Evolutionary conservation across 1,140 invertebrate genomes (phyloP).

Genomic region (Drosophila azteca): DNA sequence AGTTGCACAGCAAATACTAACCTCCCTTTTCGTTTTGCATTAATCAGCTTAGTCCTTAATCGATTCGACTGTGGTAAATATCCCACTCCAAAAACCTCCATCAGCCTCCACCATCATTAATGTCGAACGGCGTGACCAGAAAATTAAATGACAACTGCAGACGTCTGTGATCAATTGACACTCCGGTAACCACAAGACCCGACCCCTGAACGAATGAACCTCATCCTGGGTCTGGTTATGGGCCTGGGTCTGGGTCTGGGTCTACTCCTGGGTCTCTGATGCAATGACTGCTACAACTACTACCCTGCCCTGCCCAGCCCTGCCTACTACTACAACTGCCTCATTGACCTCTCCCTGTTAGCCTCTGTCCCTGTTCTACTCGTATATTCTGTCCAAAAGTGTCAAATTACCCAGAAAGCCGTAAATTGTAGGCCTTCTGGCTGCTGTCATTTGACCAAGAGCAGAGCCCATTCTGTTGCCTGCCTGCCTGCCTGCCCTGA

Average conservation of each 20-base stretch:
- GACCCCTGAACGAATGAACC: slow-evolving; percentile 24
- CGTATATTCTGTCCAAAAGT: slow-evolving; percentile 63
- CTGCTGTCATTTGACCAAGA: slow-evolving; percentile 65
- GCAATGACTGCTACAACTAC: slow-evolving; percentile 30
- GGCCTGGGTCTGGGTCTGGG: not conserved
- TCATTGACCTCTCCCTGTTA: slow-evolving; percentile 6
- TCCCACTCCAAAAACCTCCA: slow-evolving; percentile 5
- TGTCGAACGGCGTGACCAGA: slow-evolving; percentile 45
- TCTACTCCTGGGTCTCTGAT: not conserved
- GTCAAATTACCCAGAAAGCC: slow-evolving; percentile 79
- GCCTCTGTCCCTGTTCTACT: slow-evolving; percentile 7
- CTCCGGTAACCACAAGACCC: slow-evolving; percentile 53
- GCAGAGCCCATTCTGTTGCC: slow-evolving; percentile 32
- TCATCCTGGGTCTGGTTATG: not conserved
- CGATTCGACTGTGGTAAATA: slow-evolving; percentile 29
- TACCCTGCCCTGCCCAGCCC: not conserved
- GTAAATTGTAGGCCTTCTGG: slow-evolving; percentile 74
- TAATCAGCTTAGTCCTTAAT: slow-evolving; percentile 31
- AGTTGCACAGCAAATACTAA: not conserved
- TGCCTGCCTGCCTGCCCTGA: slow-evolving; percentile 31
- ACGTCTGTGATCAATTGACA: slow-evolving; percentile 75
- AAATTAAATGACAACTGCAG: slow-evolving; percentile 80
- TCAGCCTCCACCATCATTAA: slow-evolving; percentile 40
- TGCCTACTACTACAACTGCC: not conserved
- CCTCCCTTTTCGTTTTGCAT: slow-evolving; percentile 16